phyloP scores from a whole-genome alignment of 2,113 vertebrate species.

The Siniperca chuatsi region DNA sequence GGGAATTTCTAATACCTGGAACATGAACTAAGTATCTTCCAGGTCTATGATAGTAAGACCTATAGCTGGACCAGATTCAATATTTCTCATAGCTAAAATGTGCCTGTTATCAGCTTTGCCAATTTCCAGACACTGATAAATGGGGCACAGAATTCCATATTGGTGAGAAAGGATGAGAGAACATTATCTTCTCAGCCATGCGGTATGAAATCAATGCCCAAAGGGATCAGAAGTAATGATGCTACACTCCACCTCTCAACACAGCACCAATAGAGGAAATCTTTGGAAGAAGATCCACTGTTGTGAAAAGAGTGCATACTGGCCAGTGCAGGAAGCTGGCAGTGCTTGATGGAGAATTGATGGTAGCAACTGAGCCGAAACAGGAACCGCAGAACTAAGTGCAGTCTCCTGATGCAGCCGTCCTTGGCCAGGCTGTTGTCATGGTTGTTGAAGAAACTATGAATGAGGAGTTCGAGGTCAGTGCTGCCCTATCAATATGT shows the following conservation, averaged over 20 bases:
- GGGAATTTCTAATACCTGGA: neutral
- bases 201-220: neutral
- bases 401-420: neutral
- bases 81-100: no score
- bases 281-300: conserved; percentile 6
- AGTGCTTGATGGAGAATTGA: neutral
- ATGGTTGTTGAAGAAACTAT: neutral
- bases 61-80: no score
- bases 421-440: neutral
- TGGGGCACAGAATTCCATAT: neutral
- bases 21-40: no score
- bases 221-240: neutral
- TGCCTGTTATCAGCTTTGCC: no score
- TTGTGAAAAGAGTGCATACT: neutral
- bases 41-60: no score
- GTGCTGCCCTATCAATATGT: neutral
- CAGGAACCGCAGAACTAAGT: neutral
- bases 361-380: neutral
- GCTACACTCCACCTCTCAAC: neutral
- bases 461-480: neutral
- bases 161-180: neutral
- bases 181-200: neutral
- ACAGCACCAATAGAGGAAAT: conserved; percentile 18
- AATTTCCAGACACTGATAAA: neutral
- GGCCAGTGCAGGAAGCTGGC: conserved; percentile 16